Evolutionary conservation across 2,797 vertebrate genomes (phyloP).

Genomic region (Trematomus bernacchii): DNA sequence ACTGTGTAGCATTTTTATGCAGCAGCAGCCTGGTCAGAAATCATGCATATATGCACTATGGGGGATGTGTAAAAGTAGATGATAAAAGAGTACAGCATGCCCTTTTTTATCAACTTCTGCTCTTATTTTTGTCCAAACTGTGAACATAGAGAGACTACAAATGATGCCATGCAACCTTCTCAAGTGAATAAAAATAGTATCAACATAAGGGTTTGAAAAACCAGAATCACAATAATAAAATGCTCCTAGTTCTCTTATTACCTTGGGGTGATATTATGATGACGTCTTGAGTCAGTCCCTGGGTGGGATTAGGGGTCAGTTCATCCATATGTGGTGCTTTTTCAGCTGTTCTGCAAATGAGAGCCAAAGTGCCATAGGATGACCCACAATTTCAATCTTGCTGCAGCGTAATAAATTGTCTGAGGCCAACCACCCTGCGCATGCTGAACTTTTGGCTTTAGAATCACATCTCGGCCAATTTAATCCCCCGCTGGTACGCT

Average conservation of each 20-base stretch:
- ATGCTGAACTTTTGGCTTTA: slow-evolving; percentile 70
- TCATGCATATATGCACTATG: slow-evolving; percentile 65
- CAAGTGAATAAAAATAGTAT: slow-evolving; percentile 73
- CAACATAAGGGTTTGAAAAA: slow-evolving; percentile 59
- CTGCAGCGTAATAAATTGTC: slow-evolving; percentile 65
- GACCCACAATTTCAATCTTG: slow-evolving; percentile 65
- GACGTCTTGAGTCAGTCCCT: slow-evolving; percentile 47
- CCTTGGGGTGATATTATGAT: slow-evolving; percentile 59
- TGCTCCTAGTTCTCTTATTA: slow-evolving; percentile 53
- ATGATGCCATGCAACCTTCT: slow-evolving; percentile 53
- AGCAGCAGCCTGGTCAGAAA: slow-evolving; percentile 60
- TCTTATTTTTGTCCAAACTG: slow-evolving; percentile 37
- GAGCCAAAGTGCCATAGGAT: slow-evolving; percentile 59
- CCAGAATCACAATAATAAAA: slow-evolving; percentile 48
- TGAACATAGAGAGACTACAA: slow-evolving; percentile 62
- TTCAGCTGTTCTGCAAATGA: slow-evolving; percentile 60
- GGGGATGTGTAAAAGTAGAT: slow-evolving; percentile 49
- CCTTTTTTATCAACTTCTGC: slow-evolving; percentile 50
- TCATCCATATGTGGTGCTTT: slow-evolving; percentile 64
- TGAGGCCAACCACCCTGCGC: slow-evolving; percentile 53
- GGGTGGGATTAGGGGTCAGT: slow-evolving; percentile 65
- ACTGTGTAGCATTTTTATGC: slow-evolving; percentile 67
- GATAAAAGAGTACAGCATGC: slow-evolving; percentile 41
- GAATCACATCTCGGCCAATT: slow-evolving; percentile 67
- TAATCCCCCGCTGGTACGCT: slow-evolving; percentile 50